Percentiles rank a stretch among this genome's conserved stretches.
phyloP scores from a whole-genome alignment of 2,888 invertebrate genomes.

The Troilus luridus region DNA sequence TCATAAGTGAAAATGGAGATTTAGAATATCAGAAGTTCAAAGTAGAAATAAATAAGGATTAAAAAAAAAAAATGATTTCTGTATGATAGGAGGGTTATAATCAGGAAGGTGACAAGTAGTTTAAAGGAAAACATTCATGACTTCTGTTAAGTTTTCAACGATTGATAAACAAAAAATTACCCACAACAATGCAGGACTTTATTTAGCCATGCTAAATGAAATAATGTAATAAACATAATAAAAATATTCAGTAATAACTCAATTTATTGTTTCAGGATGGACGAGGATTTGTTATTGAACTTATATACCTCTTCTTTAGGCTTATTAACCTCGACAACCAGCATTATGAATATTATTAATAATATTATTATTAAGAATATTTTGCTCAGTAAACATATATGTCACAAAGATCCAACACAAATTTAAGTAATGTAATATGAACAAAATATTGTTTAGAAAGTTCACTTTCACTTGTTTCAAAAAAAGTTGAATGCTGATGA shows the following conservation, averaged over 20 bases:
- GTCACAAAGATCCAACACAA: background rate
- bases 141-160: background rate
- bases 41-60: background rate
- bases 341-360: background rate
- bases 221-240: background rate
- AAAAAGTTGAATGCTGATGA: background rate
- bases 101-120: background rate
- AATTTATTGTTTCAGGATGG: background rate
- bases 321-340: background rate
- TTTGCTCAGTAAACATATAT: background rate
- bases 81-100: background rate
- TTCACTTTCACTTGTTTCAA: background rate
- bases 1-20: background rate
- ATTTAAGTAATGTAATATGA: background rate
- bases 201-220: background rate
- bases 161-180: background rate
- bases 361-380: background rate
- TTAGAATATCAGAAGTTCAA: background rate
- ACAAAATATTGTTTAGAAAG: background rate
- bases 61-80: background rate
- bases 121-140: background rate
- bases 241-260: background rate
- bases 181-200: background rate
- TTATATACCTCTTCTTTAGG: background rate
- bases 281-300: background rate